These are phyloP conservation scores for Setophaga coronata DNA, from an alignment of 2,113 vertebrate species.

Conservation along the genomic window DNA sequence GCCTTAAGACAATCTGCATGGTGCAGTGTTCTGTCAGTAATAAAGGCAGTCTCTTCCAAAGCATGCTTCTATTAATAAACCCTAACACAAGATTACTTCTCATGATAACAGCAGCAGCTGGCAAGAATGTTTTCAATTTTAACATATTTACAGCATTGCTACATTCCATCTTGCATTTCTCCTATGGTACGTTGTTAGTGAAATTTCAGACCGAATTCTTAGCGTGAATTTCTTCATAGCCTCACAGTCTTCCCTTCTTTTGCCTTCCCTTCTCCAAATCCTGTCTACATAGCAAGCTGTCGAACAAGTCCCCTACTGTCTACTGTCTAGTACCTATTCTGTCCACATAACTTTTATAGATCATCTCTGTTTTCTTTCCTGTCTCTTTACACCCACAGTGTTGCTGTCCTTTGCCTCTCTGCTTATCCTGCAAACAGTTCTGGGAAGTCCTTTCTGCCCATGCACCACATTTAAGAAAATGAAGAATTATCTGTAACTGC, in stretches of 20 bases:
- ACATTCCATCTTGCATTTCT: slow-evolving; percentile 68
- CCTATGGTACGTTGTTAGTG: slow-evolving; percentile 25
- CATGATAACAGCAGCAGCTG: slow-evolving; percentile 75
- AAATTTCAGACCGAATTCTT: slow-evolving; percentile 39
- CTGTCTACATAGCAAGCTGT: neutral
- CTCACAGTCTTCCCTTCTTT: neutral
- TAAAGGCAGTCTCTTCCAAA: slow-evolving; percentile 65
- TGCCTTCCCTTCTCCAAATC: neutral
- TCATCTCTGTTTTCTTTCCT: neutral
- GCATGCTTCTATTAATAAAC: slow-evolving; percentile 79
- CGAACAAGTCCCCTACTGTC: neutral
- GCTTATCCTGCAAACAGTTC: neutral
- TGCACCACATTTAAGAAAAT: neutral
- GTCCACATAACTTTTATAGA: neutral
- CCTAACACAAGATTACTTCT: slow-evolving; percentile 67
- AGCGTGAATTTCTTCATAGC: neutral
- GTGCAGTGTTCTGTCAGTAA: slow-evolving; percentile 38
- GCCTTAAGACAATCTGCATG: neutral
- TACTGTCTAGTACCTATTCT: neutral
- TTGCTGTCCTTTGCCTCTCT: neutral
- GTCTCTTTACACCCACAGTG: neutral
- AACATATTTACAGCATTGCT: slow-evolving; percentile 63
- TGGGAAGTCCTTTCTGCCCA: neutral
- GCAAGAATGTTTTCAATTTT: slow-evolving; percentile 73
- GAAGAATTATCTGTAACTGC: neutral